phyloP scores from a whole-genome alignment of 1,140 invertebrate genomes.

The Drosophila nasuta region DNA sequence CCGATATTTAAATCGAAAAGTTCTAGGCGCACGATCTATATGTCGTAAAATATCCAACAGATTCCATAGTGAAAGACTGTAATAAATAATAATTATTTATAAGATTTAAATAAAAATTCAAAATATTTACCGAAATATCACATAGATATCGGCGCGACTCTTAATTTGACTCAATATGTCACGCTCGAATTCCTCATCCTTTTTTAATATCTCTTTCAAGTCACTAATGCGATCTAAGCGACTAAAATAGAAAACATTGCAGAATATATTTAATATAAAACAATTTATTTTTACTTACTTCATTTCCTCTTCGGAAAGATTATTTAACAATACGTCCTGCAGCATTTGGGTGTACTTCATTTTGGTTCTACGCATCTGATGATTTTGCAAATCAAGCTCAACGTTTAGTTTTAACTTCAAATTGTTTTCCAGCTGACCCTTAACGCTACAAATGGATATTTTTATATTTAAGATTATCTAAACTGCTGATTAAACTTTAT shows the following conservation, averaged over 20 bases:
- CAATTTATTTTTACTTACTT: slow-evolving; percentile 43
- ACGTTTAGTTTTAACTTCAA: slow-evolving; percentile 57
- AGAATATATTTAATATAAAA: not conserved
- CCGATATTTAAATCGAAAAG: slow-evolving; percentile 48
- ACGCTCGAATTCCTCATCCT: slow-evolving; percentile 45
- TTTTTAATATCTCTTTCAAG: slow-evolving; percentile 41
- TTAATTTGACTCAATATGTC: slow-evolving; percentile 62
- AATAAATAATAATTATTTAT: not conserved
- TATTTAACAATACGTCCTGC: slow-evolving; percentile 63
- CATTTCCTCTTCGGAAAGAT: slow-evolving; percentile 71
- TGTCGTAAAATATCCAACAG: slow-evolving; percentile 65
- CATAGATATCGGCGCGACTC: slow-evolving; percentile 63
- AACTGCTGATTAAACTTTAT: not conserved
- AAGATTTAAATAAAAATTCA: not conserved
- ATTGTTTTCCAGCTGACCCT: slow-evolving; percentile 67
- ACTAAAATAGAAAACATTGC: slow-evolving; percentile 30
- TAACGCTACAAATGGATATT: slow-evolving; percentile 52
- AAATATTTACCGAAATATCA: slow-evolving; percentile 57
- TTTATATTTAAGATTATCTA: not conserved
- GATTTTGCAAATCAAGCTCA: slow-evolving; percentile 42
- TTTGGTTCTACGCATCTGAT: slow-evolving; percentile 58
- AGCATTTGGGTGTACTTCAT: slow-evolving; percentile 59
- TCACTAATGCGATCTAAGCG: slow-evolving; percentile 65
- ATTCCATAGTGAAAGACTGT: slow-evolving; percentile 72
- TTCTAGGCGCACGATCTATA: slow-evolving; percentile 58